These are phyloP conservation scores for Marmota flaviventris DNA, from an alignment of 2,113 vertebrate species.

Conservation along the genomic window DNA sequence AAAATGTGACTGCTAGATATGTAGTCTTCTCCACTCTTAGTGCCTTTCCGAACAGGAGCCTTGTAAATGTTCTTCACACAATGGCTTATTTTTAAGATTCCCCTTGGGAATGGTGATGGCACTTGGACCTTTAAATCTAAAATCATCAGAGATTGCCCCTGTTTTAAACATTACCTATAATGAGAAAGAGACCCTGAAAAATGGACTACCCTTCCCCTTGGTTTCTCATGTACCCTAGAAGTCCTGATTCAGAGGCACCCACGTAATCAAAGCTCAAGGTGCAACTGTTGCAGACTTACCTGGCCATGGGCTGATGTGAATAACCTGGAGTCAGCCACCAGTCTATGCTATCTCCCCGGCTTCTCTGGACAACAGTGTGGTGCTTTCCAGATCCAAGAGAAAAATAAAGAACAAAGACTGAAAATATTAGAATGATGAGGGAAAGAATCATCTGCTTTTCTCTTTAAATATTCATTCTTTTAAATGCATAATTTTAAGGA, in stretches of 20 bases:
- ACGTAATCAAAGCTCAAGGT: neutral
- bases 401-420: neutral
- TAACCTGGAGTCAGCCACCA: too few relatives aligned
- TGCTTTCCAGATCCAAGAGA: constrained; percentile 12
- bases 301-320: neutral
- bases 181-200: neutral
- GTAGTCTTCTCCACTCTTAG: neutral
- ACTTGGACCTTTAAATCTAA: neutral
- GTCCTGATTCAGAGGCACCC: neutral
- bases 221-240: neutral
- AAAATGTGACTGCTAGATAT: neutral
- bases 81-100: constrained; percentile 41
- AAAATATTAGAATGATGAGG: neutral
- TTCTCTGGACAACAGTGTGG: neutral
- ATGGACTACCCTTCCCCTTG: neutral
- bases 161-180: neutral
- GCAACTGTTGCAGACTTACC: neutral
- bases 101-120: constrained; percentile 24
- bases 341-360: neutral
- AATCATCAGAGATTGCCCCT: neutral
- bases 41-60: neutral
- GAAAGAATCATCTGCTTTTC: neutral
- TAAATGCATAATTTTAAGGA: neutral
- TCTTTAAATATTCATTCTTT: neutral
- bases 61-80: neutral